Evolutionary conservation across 2,113 vertebrate species (phyloP).

Genomic region (Mirza zaza): DNA sequence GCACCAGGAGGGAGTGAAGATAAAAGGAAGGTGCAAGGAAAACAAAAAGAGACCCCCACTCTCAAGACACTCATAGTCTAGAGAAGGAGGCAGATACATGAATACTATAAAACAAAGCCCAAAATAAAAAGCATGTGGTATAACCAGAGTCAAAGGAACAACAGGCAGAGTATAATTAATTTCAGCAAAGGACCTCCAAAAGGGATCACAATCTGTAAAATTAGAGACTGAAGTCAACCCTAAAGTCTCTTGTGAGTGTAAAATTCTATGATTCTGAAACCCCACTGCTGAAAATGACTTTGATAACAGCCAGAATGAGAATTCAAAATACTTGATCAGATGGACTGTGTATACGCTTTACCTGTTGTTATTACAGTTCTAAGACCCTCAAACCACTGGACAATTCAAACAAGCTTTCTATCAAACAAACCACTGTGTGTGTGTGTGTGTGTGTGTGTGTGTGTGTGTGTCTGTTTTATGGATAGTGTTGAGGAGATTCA

Average conservation of each 20-base stretch:
- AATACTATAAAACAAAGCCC: neutral
- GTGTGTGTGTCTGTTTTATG: neutral
- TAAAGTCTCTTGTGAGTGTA: neutral
- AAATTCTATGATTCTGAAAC: slow-evolving; percentile 22
- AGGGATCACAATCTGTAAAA: neutral
- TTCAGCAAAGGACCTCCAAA: neutral
- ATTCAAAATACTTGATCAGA: neutral
- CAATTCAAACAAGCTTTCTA: neutral
- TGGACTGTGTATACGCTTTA: neutral
- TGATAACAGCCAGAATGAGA: neutral
- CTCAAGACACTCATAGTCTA: neutral
- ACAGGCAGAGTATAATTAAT: neutral
- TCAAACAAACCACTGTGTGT: neutral
- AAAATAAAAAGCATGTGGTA: neutral
- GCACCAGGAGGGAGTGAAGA: too few species aligned
- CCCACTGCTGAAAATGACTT: neutral
- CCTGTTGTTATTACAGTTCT: neutral
- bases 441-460: neutral
- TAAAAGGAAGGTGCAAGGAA: neutral
- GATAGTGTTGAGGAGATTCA: neutral
- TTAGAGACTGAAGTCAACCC: neutral
- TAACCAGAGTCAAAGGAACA: neutral
- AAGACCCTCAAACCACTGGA: neutral
- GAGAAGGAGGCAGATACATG: neutral
- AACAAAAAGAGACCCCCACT: neutral